Base-by-base conservation (phyloP, 1,140 invertebrate genomes). In the Brachionus manjavacas region DNA sequence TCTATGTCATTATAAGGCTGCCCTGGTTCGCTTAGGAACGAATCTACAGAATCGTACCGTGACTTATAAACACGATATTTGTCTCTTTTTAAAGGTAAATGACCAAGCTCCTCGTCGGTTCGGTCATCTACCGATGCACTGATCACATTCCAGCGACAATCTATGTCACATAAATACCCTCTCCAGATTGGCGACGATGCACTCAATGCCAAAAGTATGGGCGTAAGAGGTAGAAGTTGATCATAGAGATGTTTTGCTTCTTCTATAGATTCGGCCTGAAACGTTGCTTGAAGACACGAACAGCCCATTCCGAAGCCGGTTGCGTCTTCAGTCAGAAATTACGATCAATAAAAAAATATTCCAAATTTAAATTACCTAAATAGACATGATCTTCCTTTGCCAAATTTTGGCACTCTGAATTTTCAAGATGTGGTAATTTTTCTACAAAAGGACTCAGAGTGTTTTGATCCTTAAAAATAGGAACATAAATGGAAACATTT, bases 261-360 rank as follows among this genome's bases (percentile, higher is more conserved):
- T 60, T 92, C 92, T 52, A 99, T 96, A 88, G 98, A 98, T 89
- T 96, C 98, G 0, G 98, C 96, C 91, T 97, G 94, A 87, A 92
- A 92, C 20, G 91, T 92, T 25, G 97, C 91, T 89, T 99, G 98
- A 9, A 99, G 91, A 89, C 97, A 99, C 87, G 95, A 98, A 88
- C 95, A 97, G 41, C 97, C 97, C 98, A 99, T 99, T 52, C 98
- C 98, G 90, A 99, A 99, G 41, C 96, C 97, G 96, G 99, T 99
- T 0, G 96, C 95, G 89, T 99, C 97, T 93, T 92, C 55, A 90
- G 91, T 16, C 31, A 35, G 31, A 35, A 35, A 35, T 35, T 35
- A 35, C 7, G 31, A 35, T 35, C 31, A 35, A 35, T 35, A 35
- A 35, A 35, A 64, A 23, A 68, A 68, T 14, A 31, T 1, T 68